Evolutionary conservation across 2,888 invertebrate genomes (phyloP), one percentile per base, ranked within the genome.

Genomic region (Coenonympha arcania): DNA sequence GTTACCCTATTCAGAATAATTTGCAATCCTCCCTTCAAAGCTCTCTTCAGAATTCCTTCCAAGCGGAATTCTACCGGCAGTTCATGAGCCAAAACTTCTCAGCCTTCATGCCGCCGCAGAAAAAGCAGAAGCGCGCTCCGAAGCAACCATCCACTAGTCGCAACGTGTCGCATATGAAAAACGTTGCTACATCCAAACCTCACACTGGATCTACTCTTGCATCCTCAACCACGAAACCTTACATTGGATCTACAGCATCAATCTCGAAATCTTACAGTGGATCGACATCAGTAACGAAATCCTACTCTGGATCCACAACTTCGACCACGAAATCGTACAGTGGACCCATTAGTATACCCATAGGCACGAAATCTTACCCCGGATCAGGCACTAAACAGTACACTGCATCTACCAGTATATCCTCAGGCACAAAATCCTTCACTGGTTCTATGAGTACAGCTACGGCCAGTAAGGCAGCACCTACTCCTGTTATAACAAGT

Each of bases 1-100:
- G 74, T n/a, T 79, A 77, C 0, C 65, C 79, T 4, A 57, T 79
- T 22, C 81, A 77, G 57, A 80, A 68, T 44, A 60, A 68, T 6
- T 52, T 83, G 24, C 83, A 79, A 55, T 62, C 73, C 1, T 64
- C 76, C 0, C 34, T 79, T n/a, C 79, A 79, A 50, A 79, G 52
- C 52, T 62, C 74, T 0, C 34, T 79, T n/a, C 79, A 79, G 50
- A 79, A 52, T 52, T 62, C 74, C 1, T 85, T 80, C 48, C 86
- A 85, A 69, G 80, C 84, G 0, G 85, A 85, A 57, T 85, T 80
- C 57, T 86, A 80, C 55, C 69, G 83, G 0, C 82, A 82, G 52
- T 83, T 76, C 50, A 60, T 85, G 20, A 73, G 72, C 0, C 79
- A 79, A 55, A 71, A 65, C 20, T 70, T 73, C n/a, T 67, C 79